phyloP scores from a whole-genome alignment of 2,888 invertebrate genomes.

The Nebria brevicollis region DNA sequence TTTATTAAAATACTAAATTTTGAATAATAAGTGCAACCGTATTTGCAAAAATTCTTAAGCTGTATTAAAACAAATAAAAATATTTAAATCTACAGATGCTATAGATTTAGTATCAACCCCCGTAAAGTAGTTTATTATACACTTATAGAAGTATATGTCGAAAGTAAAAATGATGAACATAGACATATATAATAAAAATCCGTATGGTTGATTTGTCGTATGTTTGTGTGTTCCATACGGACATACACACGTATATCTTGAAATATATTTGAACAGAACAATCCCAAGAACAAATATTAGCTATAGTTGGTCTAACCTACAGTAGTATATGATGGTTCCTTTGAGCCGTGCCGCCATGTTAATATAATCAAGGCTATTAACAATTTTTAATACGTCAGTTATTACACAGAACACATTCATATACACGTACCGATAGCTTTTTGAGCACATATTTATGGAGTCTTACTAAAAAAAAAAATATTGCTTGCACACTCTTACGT shows the following conservation, averaged over 20 bases:
- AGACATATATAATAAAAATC: neutral
- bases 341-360: conserved; percentile 27
- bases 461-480: neutral
- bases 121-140: too few relatives aligned
- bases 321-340: conserved; percentile 5
- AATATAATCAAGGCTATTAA: conserved; percentile 38
- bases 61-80: too few relatives aligned
- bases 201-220: neutral
- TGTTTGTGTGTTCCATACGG: neutral
- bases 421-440: neutral
- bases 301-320: conserved; percentile 22
- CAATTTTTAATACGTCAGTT: conserved; percentile 21
- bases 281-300: conserved; percentile 45
- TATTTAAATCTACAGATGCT: too few relatives aligned
- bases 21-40: too few relatives aligned
- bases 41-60: too few relatives aligned
- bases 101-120: too few relatives aligned
- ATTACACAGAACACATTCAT: neutral
- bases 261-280: conserved; percentile 35
- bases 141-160: too few relatives aligned
- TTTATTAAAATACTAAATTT: too few relatives aligned
- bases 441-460: neutral
- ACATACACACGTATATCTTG: neutral
- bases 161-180: too few relatives aligned
- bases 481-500: too few relatives aligned